Evolutionary conservation across 2,888 invertebrate genomes (phyloP).

Genomic region (Strigamia transsilvanica): DNA sequence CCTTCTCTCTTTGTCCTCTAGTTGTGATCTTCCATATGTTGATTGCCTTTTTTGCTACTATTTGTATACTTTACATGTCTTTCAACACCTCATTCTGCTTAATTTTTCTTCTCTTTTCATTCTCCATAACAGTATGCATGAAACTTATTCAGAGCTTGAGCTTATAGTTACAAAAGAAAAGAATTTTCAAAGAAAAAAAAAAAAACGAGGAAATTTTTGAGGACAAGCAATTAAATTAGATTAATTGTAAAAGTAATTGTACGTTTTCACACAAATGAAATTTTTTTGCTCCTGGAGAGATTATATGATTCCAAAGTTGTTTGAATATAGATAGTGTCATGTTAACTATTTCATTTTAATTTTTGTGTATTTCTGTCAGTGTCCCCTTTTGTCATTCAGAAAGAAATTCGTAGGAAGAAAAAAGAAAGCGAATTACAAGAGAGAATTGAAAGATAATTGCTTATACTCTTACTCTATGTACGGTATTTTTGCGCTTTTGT

Average conservation of each 20-base stretch:
- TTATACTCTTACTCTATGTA: constrained; percentile 49
- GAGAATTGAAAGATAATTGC: constrained; percentile 36
- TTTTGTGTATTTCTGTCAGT: constrained; percentile 48
- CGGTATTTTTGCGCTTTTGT: constrained; percentile 43
- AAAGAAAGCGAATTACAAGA: constrained; percentile 11
- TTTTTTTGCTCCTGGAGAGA: constrained; percentile 49
- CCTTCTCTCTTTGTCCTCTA: constrained; percentile 49
- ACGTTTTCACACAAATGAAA: constrained; percentile 29
- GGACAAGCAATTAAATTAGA: constrained; percentile 23
- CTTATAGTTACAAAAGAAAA: constrained; percentile 10
- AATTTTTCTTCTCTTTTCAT: constrained; percentile 32
- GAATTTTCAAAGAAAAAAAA: not conserved
- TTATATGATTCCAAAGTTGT: constrained; percentile 44
- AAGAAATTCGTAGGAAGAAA: constrained; percentile 14
- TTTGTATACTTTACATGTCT: constrained; percentile 48
- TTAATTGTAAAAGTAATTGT: constrained; percentile 43
- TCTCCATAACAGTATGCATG: constrained; percentile 44
- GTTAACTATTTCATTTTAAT: constrained; percentile 39
- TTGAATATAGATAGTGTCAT: constrained; percentile 49
- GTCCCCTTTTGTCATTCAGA: constrained; percentile 48
- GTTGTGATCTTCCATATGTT: constrained; percentile 49
- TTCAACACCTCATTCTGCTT: constrained; percentile 47
- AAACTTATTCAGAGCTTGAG: constrained; percentile 49
- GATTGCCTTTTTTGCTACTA: constrained; percentile 48
- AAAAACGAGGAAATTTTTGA: constrained; percentile 15